phyloP scores from a whole-genome alignment of 2,797 vertebrate species.

The Kryptopterus vitreolus region DNA sequence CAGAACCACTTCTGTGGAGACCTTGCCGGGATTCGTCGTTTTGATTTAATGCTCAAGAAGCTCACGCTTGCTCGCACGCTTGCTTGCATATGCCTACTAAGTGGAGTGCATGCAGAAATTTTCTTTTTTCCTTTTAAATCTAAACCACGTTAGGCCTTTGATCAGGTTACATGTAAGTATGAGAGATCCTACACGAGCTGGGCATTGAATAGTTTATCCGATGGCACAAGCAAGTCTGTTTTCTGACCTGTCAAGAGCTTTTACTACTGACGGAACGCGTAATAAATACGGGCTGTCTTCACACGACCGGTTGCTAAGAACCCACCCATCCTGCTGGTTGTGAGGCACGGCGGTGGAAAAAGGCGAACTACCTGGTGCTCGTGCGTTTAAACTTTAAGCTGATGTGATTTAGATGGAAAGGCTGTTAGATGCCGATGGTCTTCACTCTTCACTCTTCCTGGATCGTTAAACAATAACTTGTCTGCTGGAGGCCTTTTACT shows the following conservation, averaged over 20 bases:
- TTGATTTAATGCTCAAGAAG: not conserved
- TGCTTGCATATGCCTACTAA: no score
- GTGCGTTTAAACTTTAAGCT: not conserved
- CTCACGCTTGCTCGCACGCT: not conserved
- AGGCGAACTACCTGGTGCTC: not conserved
- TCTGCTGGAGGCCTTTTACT: not conserved
- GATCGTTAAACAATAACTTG: not conserved
- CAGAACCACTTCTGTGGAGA: not conserved
- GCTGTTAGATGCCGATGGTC: not conserved
- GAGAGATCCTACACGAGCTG: not conserved
- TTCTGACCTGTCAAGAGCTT: not conserved
- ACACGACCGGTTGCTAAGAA: not conserved
- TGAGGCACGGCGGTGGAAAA: not conserved
- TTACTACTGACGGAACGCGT: not conserved
- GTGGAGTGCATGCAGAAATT: not conserved
- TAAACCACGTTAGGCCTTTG: not conserved
- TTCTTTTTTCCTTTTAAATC: not conserved
- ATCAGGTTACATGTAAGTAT: not conserved
- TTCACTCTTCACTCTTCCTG: not conserved
- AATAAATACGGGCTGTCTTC: not conserved
- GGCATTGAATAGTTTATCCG: not conserved
- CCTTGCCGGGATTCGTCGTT: not conserved
- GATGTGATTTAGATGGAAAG: not conserved
- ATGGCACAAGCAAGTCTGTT: not conserved
- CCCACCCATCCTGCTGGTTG: no score